Evolutionary conservation across 2,113 vertebrate genomes (phyloP), one percentile per base, ranked within the genome.

Genomic region (Girardinichthys multiradiatus): DNA sequence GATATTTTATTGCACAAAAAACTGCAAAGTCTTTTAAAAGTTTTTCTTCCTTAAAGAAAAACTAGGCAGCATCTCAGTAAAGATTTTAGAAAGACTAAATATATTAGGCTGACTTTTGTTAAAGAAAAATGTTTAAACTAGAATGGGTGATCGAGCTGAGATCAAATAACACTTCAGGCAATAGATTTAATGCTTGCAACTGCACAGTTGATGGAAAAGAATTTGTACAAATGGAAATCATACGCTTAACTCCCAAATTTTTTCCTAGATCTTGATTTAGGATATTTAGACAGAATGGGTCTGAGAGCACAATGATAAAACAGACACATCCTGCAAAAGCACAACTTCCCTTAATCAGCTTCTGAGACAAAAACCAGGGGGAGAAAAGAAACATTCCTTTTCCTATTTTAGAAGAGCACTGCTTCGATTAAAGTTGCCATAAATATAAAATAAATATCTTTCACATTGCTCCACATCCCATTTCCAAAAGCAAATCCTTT

Each of bases 361-460:
- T 35, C 0, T 77, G 61, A 33, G 66, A 87, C 51, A 48, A 76
- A 72, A 88, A 79, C 73, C 85, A 87, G 85, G 86, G 74, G 77
- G n/a, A 76, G 70, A 74, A 9, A 12, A 11, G 26, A 82, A 72
- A 30, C 66, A 68, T 75, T 61, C 61, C 39, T 3, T 21, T 57
- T 30, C 37, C 35, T 24, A 51, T 63, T 70, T 74, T 60, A 58
- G 70, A 70, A 6, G n/a, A 51, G 24, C n/a, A n/a, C 71, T 39
- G 66, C 26, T 8, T 57, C 39, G 33, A 15, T 66, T 39, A 35
- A 45, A 62, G 64, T 68, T 65, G 66, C 57, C 0, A 26, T 67
- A 54, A 80, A 62, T 31, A 4, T 30, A 42, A 57, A 68, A 42
- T 62, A 27, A 77, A 79, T 65, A 81, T 68, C 59, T 71, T 76